These are phyloP conservation scores for Pseudochirops corinnae DNA, from an alignment of 2,797 vertebrate species.

Conservation along the genomic window DNA sequence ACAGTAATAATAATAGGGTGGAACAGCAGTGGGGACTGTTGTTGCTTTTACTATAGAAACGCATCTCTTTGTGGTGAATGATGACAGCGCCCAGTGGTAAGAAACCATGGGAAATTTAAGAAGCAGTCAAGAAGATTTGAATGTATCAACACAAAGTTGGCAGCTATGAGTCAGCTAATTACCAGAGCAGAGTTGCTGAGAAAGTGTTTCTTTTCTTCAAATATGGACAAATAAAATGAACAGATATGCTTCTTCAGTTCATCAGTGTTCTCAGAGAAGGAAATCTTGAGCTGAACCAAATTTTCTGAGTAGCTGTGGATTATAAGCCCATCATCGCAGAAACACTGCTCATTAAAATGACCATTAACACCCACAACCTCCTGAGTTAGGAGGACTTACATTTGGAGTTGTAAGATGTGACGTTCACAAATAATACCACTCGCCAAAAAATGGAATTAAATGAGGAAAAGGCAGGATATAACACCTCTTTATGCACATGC, in stretches of 20 bases:
- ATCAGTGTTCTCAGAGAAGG: not conserved
- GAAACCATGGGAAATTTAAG: not conserved
- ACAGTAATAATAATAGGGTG: not conserved
- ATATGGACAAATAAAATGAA: not conserved
- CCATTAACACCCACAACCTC: not conserved
- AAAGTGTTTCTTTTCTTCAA: not conserved
- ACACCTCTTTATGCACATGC: not conserved
- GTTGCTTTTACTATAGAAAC: not conserved
- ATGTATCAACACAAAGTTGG: not conserved
- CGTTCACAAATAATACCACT: not conserved
- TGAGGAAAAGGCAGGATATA: not conserved
- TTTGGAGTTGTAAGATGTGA: not conserved
- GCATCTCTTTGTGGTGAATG: not conserved
- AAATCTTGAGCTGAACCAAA: not conserved
- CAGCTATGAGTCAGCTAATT: not conserved
- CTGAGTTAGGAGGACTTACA: not conserved
- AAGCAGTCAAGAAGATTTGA: not conserved
- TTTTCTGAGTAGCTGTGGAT: not conserved
- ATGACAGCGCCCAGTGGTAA: not conserved
- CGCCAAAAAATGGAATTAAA: not conserved
- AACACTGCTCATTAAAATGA: not conserved
- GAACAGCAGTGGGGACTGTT: not conserved
- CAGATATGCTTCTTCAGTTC: not conserved
- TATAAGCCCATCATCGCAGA: not conserved
- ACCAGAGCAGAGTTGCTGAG: not conserved